These are phyloP conservation scores for Butastur rufipennis DNA, from an alignment of 2,113 vertebrate genomes.

Conservation along the genomic window DNA sequence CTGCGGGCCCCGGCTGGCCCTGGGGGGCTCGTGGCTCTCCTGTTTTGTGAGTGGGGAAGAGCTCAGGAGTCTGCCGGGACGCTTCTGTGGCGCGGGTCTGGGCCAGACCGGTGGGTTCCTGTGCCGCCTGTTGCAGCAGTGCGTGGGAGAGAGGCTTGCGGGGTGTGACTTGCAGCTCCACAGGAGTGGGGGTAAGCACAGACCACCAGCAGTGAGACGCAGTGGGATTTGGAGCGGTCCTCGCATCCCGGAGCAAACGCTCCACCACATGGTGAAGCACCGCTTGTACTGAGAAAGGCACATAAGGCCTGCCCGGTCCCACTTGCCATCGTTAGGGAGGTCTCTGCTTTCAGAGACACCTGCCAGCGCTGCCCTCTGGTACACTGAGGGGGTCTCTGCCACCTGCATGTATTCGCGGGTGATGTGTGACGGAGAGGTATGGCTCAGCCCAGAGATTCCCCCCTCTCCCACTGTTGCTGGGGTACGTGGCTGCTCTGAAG, in stretches of 20 bases:
- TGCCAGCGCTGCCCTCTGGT: neutral
- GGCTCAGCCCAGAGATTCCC: neutral
- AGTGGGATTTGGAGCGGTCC: neutral
- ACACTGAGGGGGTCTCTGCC: neutral
- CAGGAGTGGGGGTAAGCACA: too few species aligned
- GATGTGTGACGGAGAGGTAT: neutral
- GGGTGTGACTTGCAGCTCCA: neutral
- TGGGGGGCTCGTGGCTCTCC: accelerated
- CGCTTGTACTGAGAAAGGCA: neutral
- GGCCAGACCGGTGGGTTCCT: neutral
- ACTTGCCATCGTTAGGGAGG: neutral
- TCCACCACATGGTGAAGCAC: neutral
- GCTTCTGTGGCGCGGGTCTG: neutral
- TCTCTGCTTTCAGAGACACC: neutral
- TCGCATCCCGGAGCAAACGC: accelerated
- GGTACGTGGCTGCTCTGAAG: neutral
- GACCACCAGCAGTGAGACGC: neutral
- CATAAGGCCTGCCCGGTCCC: too few species aligned
- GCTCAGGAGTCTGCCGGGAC: neutral
- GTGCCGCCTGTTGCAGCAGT: neutral
- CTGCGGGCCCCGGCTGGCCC: neutral
- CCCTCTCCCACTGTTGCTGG: neutral
- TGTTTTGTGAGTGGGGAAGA: neutral
- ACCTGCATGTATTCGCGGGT: accelerated
- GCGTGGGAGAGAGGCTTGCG: neutral